Evolutionary conservation across 1,140 invertebrate genomes (phyloP), one percentile per base, ranked within the genome.

Genomic region (Leptonema lineaticorne): DNA sequence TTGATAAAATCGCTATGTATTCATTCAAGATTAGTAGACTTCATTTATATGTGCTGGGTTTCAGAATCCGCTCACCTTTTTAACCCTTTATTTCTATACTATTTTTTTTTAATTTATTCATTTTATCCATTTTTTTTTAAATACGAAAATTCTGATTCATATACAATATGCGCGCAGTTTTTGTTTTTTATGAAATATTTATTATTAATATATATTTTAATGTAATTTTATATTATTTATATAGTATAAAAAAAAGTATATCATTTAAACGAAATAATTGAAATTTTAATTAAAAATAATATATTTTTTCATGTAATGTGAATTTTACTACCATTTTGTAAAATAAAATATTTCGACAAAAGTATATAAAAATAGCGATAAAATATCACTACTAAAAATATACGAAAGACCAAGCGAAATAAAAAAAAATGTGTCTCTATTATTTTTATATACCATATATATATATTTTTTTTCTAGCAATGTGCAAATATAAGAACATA

Each of bases 21-120:
- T 53, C 50, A 53, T 26, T 26, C 18, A 53, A 53, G 50, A 53
- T 53, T 53, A 53, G 50, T 24, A 20, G 46, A 50, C 9, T 50
- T 50, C 46, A 11, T 11, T 24, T 26, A 16, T 41, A 41, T 1
- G 37, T 26, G 50, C 8, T 26, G 24, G 1, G 3, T 26, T 11
- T 8, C 50, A 53, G 50, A 53, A 53, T 14, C 27, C 8, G 2
- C 24, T 7, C 24, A 26, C 9, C 50, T 26, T 26, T 26, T 9
- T 11, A 48, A 20, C 29, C 11, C 29, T 48, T 20, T 46, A 46
- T 9, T 7, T 46, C 4, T 16, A 16, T 8, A 46, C 4, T 4
- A 8, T 46, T 3, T 8, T 7, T 46, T 46, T 46, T 46, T 4
- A 46, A 7, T 9, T 9, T 46, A 4, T 9, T 46, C 16, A 16